Evolutionary conservation across 2,888 invertebrate species (phyloP).

Genomic region (Eulithis testata): DNA sequence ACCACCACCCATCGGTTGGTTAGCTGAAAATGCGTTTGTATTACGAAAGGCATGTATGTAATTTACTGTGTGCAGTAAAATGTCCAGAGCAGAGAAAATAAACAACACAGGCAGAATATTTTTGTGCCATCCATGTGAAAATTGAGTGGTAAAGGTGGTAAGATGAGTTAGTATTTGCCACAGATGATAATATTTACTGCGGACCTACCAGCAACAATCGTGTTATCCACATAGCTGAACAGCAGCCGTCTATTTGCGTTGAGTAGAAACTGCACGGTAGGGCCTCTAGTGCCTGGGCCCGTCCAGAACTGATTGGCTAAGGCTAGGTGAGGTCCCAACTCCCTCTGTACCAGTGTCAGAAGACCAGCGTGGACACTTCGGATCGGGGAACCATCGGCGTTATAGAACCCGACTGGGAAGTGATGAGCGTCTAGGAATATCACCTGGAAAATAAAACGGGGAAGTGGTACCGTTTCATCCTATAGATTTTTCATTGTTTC

Average conservation of each 20-base stretch:
- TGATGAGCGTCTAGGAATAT: slow-evolving; percentile 93
- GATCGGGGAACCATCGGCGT: slow-evolving; percentile 71
- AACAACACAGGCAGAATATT: no score
- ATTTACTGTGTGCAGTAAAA: no score
- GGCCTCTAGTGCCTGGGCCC: slow-evolving; percentile 68
- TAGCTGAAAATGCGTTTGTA: no score
- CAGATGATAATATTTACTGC: no score
- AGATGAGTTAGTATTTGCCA: no score
- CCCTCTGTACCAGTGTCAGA: slow-evolving; percentile 80
- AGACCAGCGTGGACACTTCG: slow-evolving; percentile 81
- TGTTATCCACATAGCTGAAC: slow-evolving; percentile 83
- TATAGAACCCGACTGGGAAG: slow-evolving; percentile 88
- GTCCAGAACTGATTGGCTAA: slow-evolving; percentile 69
- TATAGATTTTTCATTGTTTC: no score
- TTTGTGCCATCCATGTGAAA: no score
- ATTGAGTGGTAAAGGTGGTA: no score
- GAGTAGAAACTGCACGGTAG: slow-evolving; percentile 78
- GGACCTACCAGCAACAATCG: slow-evolving; percentile 67
- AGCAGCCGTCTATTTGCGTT: slow-evolving; percentile 76
- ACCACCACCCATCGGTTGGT: no score
- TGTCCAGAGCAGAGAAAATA: no score
- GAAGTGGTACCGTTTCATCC: no score
- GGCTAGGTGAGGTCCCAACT: slow-evolving; percentile 84
- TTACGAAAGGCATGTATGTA: no score
- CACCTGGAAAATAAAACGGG: slow-evolving; percentile 65